Evolutionary conservation across 2,797 vertebrate species (phyloP).

Genomic region (Megaceryle alcyon): DNA sequence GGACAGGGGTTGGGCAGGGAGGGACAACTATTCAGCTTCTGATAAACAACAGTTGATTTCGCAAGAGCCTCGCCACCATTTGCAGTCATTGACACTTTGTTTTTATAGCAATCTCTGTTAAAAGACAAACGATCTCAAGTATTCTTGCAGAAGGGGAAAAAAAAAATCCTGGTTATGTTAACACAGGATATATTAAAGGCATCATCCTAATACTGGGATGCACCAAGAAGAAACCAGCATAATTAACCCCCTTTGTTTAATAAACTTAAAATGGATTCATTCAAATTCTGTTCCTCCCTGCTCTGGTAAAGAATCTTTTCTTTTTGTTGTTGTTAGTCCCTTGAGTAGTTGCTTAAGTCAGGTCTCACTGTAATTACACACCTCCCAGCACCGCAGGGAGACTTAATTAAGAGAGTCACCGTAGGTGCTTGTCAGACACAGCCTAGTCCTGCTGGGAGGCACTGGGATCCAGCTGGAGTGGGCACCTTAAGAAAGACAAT

Average conservation of each 20-base stretch:
- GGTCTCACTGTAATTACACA: slow-evolving; percentile 65
- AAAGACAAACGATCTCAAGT: not conserved
- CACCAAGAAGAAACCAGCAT: not conserved
- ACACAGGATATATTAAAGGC: not conserved
- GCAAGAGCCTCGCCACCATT: not conserved
- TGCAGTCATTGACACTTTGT: not conserved
- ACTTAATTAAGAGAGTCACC: slow-evolving; percentile 66
- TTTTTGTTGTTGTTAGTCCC: slow-evolving; percentile 37
- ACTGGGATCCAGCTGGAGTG: not conserved
- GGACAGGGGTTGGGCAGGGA: not conserved
- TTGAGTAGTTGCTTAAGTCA: slow-evolving; percentile 41
- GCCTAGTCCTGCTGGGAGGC: not conserved
- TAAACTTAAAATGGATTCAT: not conserved
- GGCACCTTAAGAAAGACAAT: not conserved
- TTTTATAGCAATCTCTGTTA: not conserved
- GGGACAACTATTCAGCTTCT: not conserved
- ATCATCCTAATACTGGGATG: not conserved
- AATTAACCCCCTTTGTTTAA: not conserved
- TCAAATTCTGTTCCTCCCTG: not conserved
- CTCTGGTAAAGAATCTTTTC: not conserved
- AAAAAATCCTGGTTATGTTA: not conserved
- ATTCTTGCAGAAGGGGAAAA: not conserved
- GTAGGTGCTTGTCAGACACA: slow-evolving; percentile 39
- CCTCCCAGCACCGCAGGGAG: slow-evolving; percentile 45
- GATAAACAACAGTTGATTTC: not conserved